These are phyloP conservation scores for Campopleginae sp. DNA, from an alignment of 2,888 invertebrate species.

Conservation along the genomic window DNA sequence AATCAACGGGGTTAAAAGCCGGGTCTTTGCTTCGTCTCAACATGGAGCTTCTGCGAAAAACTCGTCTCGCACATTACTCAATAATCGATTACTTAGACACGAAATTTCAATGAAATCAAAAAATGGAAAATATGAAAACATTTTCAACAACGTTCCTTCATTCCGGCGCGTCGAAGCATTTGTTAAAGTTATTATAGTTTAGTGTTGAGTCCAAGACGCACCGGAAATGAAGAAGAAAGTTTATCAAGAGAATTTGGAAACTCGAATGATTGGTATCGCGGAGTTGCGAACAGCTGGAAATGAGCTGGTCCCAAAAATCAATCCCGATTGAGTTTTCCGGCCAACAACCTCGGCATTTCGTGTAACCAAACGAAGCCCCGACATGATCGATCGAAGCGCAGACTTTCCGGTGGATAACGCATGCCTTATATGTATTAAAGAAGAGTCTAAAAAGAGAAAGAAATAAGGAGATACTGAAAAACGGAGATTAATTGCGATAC, in stretches of 20 bases:
- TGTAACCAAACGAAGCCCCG: slow-evolving; percentile 7
- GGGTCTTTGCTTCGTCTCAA: slow-evolving; percentile 59
- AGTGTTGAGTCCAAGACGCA: slow-evolving; percentile 67
- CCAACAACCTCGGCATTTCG: slow-evolving; percentile 55
- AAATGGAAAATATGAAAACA: not conserved
- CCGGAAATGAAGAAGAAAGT: not conserved
- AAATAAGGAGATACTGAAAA: slow-evolving; percentile 41
- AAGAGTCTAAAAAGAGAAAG: slow-evolving; percentile 21
- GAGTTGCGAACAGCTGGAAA: not conserved
- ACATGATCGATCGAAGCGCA: slow-evolving; percentile 67
- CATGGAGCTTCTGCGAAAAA: slow-evolving; percentile 1
- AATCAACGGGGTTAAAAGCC: slow-evolving; percentile 57
- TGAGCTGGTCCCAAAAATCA: not conserved
- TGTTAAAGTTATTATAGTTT: slow-evolving; percentile 76
- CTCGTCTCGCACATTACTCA: not conserved
- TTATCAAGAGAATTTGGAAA: not conserved
- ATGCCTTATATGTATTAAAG: slow-evolving; percentile 80
- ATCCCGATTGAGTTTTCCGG: slow-evolving; percentile 12
- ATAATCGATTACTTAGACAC: not conserved
- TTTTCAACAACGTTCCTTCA: slow-evolving; percentile 30
- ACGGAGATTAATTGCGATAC: slow-evolving; percentile 8
- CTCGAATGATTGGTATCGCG: not conserved
- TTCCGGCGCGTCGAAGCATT: slow-evolving; percentile 72
- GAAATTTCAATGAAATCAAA: not conserved
- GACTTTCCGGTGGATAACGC: slow-evolving; percentile 79